phyloP scores from a whole-genome alignment of 2,797 vertebrate species.

The Lophius americanus region DNA sequence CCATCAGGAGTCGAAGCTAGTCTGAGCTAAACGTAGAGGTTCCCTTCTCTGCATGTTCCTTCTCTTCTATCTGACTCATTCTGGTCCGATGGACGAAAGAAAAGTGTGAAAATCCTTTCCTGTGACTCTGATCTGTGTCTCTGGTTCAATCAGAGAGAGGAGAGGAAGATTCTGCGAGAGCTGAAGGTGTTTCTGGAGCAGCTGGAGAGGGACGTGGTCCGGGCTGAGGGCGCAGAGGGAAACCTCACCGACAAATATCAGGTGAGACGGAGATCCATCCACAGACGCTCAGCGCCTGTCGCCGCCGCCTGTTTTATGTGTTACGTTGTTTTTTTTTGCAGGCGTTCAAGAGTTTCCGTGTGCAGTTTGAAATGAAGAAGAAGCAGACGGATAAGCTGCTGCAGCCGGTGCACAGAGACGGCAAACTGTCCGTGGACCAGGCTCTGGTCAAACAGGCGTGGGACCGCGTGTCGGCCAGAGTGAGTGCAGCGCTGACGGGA shows the following conservation, averaged over 20 bases:
- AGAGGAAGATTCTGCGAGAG: slow-evolving; percentile 89
- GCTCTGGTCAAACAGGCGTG: slow-evolving; percentile 94
- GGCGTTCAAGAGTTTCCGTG: slow-evolving; percentile 92
- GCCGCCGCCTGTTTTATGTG: background rate
- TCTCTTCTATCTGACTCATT: background rate
- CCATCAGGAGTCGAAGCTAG: slow-evolving; percentile 21
- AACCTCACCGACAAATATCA: slow-evolving; percentile 94
- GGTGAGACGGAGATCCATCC: slow-evolving; percentile 64
- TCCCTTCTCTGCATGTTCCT: slow-evolving; percentile 3
- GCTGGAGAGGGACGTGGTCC: slow-evolving; percentile 92
- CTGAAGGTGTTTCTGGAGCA: slow-evolving; percentile 95
- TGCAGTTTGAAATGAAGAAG: slow-evolving; percentile 93
- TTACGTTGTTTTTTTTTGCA: slow-evolving; percentile 50
- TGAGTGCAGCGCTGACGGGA: slow-evolving; percentile 66
- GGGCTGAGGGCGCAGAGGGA: slow-evolving; percentile 87
- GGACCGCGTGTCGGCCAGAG: slow-evolving; percentile 92
- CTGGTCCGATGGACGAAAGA: no score
- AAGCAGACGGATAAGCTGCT: slow-evolving; percentile 90
- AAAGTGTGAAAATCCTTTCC: background rate
- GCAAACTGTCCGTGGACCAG: slow-evolving; percentile 95
- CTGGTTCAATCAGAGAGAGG: slow-evolving; percentile 86
- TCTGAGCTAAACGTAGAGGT: slow-evolving; percentile 16
- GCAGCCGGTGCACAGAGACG: slow-evolving; percentile 89
- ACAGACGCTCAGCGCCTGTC: background rate
- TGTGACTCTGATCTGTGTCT: slow-evolving; percentile 12